Percentiles rank a stretch among this genome's conserved stretches.
These are phyloP conservation scores for Neolamprologus longior DNA, from an alignment of 2,113 vertebrate species.

Conservation along the genomic window DNA sequence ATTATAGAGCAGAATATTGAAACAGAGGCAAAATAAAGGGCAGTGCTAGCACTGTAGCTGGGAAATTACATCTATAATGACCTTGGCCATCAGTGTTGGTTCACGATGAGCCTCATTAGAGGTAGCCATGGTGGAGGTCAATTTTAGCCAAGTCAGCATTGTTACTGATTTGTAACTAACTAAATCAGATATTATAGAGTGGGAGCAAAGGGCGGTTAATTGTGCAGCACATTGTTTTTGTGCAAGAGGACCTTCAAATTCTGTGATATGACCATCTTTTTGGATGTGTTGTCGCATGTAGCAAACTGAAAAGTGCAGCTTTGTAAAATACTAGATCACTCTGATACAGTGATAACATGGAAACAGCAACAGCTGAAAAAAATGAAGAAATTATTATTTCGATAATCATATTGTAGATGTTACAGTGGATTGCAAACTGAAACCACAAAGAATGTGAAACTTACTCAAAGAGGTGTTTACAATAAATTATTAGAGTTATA, in stretches of 20 bases:
- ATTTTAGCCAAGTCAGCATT: not conserved
- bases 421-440: not conserved
- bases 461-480: not conserved
- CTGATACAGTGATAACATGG: not conserved
- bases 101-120: not conserved
- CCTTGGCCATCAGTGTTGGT: not conserved
- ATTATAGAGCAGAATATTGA: not conserved
- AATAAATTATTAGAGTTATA: not conserved
- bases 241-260: not conserved
- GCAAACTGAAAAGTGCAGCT: not conserved
- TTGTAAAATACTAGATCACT: not conserved
- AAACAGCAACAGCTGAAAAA: not conserved
- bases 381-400: not conserved
- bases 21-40: not conserved
- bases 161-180: not conserved
- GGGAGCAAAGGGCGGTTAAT: no score
- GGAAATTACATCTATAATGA: not conserved
- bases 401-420: not conserved
- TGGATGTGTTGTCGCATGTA: not conserved
- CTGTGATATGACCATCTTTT: not conserved
- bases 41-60: not conserved
- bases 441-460: not conserved
- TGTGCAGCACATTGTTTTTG: not conserved
- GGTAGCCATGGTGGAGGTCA: not conserved
- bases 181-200: not conserved